Base-by-base conservation (phyloP, 2,888 invertebrate genomes). In the Idaea biselata region DNA sequence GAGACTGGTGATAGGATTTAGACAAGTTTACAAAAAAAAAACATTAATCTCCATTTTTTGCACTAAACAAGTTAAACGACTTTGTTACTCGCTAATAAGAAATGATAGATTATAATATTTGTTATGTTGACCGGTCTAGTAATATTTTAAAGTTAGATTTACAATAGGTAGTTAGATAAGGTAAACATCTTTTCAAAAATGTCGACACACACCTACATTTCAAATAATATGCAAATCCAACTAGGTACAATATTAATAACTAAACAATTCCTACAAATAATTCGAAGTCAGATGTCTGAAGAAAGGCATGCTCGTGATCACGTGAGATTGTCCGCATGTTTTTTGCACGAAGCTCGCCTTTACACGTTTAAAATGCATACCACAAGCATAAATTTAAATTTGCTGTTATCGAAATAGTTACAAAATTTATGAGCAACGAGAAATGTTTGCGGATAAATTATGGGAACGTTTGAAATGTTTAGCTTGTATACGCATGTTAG, bases 341-440 rank as follows among this genome's bases (percentile, higher is more conserved):
- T 88, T 84, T 87, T 82, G 81, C 81, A 79, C 76, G 73, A 82
- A 84, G 83, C 82, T 76, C 75, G 78, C 83, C 78, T 83, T 81
- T 83, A 87, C 86, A 84, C 81, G 83, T 80, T 84, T 80, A 83
- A 84, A 89, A 87, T 86, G 87, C 88, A 88, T 84, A 81, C 85
- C 81, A 74, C 78, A 79, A 76, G 83, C 85, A 87, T 90, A 88
- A 89, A 90, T 89, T 89, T 87, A 86, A 90, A 89, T 89, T 89
- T 86, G 81, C 78, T 82, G 83, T 86, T 90, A 90, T 90, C 90
- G 83, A 89, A 90, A 89, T 89, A 86, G 86, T 88, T 85, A 82
- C 78, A 77, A 80, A 86, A 88, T 88, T 89, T 89, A 89, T 86
- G 86, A 82, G 78, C 81, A 68, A 71, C 76, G 77, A 79, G 84